A percentile compares a stretch with the other conserved stretches of the same genome.
Evolutionary conservation across 2,797 vertebrate genomes (phyloP).

Genomic region (Girardinus metallicus): DNA sequence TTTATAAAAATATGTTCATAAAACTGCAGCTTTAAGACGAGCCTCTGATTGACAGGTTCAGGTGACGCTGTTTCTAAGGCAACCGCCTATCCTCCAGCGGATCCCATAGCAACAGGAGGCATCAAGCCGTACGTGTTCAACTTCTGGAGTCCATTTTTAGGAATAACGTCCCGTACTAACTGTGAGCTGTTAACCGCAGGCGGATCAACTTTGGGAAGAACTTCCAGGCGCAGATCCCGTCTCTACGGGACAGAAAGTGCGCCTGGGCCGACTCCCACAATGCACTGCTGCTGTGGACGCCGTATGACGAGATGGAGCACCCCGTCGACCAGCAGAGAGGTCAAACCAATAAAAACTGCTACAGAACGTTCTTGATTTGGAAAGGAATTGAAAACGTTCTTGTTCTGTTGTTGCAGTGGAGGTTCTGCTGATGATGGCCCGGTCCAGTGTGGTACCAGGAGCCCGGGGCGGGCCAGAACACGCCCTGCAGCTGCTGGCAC

Average conservation of each 20-base stretch:
- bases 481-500: conserved; percentile 89
- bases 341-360: conserved; percentile 45
- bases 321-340: conserved; percentile 86
- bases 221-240: conserved; percentile 92
- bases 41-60: conserved; percentile 75
- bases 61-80: conserved; percentile 72
- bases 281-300: conserved; percentile 89
- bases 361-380: too few species aligned
- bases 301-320: conserved; percentile 83
- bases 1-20: too few species aligned
- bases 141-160: not conserved
- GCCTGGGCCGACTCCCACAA: conserved; percentile 81
- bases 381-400: not conserved
- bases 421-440: conserved; percentile 88
- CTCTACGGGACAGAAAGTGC: conserved; percentile 71
- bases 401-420: conserved; percentile 81
- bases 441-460: conserved; percentile 89
- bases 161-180: not conserved
- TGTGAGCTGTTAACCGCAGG: conserved; percentile 70
- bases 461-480: conserved; percentile 89
- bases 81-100: conserved; percentile 72
- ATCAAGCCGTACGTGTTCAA: conserved; percentile 83
- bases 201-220: conserved; percentile 88
- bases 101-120: conserved; percentile 77
- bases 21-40: not conserved